phyloP scores from a whole-genome alignment of 1,140 invertebrate species.

The Ostrea denselamellosa region DNA sequence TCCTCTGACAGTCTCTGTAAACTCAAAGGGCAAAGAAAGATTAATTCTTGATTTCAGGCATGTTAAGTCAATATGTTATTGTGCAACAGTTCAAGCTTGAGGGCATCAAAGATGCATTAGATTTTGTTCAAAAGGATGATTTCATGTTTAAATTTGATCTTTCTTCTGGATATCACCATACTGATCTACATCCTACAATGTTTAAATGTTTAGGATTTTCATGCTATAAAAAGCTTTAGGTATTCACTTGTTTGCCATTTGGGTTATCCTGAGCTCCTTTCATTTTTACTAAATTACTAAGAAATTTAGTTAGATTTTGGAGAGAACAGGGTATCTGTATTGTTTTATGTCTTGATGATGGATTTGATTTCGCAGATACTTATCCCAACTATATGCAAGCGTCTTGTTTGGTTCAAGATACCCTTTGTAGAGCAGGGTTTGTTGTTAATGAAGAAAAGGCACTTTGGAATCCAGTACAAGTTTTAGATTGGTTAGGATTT shows the following conservation, averaged over 20 bases:
- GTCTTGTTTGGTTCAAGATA: slow-evolving; percentile 25
- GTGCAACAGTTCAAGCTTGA: slow-evolving; percentile 46
- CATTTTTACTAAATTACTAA: slow-evolving; percentile 49
- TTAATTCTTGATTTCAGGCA: slow-evolving; percentile 51
- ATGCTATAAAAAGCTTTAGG: slow-evolving; percentile 41
- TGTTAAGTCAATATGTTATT: slow-evolving; percentile 44
- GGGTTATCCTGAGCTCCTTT: slow-evolving; percentile 46
- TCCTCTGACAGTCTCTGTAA: slow-evolving; percentile 49
- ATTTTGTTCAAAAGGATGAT: slow-evolving; percentile 43
- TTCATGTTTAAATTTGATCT: slow-evolving; percentile 53
- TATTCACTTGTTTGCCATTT: slow-evolving; percentile 49
- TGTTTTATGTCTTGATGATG: slow-evolving; percentile 52
- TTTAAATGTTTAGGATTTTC: slow-evolving; percentile 44
- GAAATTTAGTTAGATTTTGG: slow-evolving; percentile 50
- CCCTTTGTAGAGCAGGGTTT: slow-evolving; percentile 46
- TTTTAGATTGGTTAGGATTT: slow-evolving; percentile 41
- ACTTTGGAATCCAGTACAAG: background rate
- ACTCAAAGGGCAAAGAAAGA: slow-evolving; percentile 40
- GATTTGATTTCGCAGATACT: slow-evolving; percentile 6
- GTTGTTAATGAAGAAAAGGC: slow-evolving; percentile 44
- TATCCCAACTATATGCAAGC: background rate
- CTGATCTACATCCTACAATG: slow-evolving; percentile 31
- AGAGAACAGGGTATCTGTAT: slow-evolving; percentile 41
- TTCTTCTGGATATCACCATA: slow-evolving; percentile 48
- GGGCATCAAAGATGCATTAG: slow-evolving; percentile 23